phyloP scores from a whole-genome alignment of 2,113 vertebrate genomes.

The Nibea coibor region DNA sequence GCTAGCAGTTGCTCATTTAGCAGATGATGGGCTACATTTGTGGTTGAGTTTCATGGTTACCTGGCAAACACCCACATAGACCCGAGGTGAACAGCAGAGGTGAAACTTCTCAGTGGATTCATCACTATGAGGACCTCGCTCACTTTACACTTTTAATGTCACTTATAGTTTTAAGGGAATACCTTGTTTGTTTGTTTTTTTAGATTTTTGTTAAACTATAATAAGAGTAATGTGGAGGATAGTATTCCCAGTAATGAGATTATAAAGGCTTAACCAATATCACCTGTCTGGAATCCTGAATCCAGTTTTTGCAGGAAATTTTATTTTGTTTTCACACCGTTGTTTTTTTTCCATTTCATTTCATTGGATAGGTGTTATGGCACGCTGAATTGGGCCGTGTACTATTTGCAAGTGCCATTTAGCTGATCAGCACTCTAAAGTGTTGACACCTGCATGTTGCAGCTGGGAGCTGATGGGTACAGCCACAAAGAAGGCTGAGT shows the following conservation, averaged over 20 bases:
- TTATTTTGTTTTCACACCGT: background rate
- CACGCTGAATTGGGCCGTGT: background rate
- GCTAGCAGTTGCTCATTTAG: background rate
- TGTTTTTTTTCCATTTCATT: background rate
- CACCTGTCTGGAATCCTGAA: background rate
- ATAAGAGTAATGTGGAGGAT: too few species aligned
- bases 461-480: conserved; percentile 1
- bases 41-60: background rate
- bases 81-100: background rate
- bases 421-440: background rate
- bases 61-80: background rate
- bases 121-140: background rate
- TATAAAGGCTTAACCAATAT: background rate
- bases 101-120: background rate
- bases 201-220: background rate
- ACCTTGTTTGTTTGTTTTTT: background rate
- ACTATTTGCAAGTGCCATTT: background rate
- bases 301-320: background rate
- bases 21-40: background rate
- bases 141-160: background rate
- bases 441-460: conserved; percentile 19
- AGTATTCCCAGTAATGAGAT: background rate
- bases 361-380: background rate
- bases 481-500: background rate
- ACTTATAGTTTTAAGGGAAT: background rate